A percentile compares a stretch with the other conserved stretches of the same genome.
These are phyloP conservation scores for Lasiurus borealis DNA, from an alignment of 2,113 vertebrate genomes.

Conservation along the genomic window DNA sequence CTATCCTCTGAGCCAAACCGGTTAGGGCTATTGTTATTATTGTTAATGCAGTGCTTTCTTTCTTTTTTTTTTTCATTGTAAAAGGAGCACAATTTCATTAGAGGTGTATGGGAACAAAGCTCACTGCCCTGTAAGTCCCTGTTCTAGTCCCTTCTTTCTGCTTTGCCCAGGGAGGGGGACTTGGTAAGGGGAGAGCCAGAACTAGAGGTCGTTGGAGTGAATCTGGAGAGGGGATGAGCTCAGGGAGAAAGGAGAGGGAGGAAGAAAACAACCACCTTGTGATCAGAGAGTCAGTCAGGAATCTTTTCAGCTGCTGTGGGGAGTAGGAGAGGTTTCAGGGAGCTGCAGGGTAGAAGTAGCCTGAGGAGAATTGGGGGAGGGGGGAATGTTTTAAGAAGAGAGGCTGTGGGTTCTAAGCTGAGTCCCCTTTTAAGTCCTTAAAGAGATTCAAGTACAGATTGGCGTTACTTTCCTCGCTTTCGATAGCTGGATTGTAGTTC, in stretches of 20 bases:
- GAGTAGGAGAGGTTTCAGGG: not conserved
- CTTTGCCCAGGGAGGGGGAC: not conserved
- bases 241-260: not conserved
- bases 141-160: not conserved
- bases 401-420: not conserved
- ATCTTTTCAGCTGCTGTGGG: not conserved
- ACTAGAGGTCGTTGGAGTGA: not conserved
- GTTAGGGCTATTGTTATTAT: too few species aligned
- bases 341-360: not conserved
- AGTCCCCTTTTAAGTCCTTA: not conserved
- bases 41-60: not conserved
- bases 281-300: not conserved
- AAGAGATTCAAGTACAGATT: conserved; percentile 51
- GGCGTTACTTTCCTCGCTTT: conserved; percentile 55
- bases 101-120: not conserved
- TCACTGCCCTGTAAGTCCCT: not conserved
- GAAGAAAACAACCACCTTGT: not conserved
- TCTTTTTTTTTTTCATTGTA: not conserved
- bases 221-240: not conserved
- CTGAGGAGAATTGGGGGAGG: not conserved
- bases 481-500: conserved; percentile 11
- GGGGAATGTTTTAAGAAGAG: not conserved
- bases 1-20: too few species aligned
- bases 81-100: not conserved
- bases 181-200: not conserved